Percentiles rank a stretch among this genome's conserved stretches.
These are phyloP conservation scores for Sprattus sprattus DNA, from an alignment of 2,113 vertebrate species.

Conservation along the genomic window DNA sequence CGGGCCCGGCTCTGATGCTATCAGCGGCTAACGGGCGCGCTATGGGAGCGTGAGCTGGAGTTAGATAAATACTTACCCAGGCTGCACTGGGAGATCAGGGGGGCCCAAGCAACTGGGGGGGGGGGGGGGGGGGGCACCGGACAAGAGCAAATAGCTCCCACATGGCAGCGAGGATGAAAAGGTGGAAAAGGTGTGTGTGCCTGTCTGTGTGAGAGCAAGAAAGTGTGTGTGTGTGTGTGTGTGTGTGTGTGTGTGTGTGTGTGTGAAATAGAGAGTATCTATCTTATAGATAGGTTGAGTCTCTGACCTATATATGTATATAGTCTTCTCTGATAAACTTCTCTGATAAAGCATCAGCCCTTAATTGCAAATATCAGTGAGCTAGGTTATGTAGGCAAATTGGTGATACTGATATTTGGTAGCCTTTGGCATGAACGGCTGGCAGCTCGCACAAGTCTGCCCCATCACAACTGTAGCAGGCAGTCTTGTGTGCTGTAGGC, in stretches of 20 bases:
- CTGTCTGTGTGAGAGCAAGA: not conserved
- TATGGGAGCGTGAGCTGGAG: not conserved
- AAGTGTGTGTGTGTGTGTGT: not conserved
- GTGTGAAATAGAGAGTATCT: not conserved
- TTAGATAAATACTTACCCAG: slow-evolving; percentile 16
- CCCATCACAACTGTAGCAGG: no score
- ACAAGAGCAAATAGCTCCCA: not conserved
- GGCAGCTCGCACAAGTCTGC: no score
- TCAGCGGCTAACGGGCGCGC: slow-evolving; percentile 34
- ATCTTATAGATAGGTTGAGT: no score
- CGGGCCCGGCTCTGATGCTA: slow-evolving; percentile 56
- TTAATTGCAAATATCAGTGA: no score
- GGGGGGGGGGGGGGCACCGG: not conserved
- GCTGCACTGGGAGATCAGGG: not conserved
- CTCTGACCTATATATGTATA: no score
- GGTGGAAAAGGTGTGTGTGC: not conserved
- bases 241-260: not conserved
- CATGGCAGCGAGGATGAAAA: not conserved
- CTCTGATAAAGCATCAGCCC: no score
- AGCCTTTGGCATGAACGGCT: no score
- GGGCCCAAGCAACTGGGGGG: not conserved
- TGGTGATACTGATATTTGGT: no score
- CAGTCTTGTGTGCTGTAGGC: no score
- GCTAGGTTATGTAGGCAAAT: no score
- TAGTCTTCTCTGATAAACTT: no score